Conservation (phyloP, 2,888 invertebrate species). For the Danaus chrysippus region DNA sequence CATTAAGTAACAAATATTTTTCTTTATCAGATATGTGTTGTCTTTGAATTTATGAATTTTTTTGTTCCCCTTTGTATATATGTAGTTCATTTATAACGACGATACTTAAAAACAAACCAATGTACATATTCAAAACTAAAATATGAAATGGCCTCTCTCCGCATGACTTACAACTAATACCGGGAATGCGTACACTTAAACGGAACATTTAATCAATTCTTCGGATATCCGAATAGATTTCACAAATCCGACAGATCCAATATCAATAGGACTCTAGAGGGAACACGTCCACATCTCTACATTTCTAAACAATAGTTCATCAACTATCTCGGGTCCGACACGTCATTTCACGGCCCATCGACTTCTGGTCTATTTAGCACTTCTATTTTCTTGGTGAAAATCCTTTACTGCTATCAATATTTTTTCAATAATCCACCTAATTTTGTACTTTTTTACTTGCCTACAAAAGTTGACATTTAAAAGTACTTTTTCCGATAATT, state of each 20-base stretch:
- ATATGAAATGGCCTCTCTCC: background rate
- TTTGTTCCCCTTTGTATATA: too few relatives aligned
- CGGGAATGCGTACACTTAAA: constrained; percentile 23
- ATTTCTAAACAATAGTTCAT: constrained; percentile 63
- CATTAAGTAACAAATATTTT: background rate
- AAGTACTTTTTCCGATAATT: background rate
- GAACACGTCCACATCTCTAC: constrained; percentile 39
- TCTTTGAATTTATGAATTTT: too few relatives aligned
- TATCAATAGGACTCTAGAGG: constrained; percentile 31
- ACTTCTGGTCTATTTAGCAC: constrained; percentile 60
- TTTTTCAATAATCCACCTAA: background rate
- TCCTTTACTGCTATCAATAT: background rate
- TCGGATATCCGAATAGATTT: constrained; percentile 27
- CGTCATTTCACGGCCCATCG: constrained; percentile 62
- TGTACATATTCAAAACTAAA: too few relatives aligned
- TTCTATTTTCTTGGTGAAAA: constrained; percentile 51
- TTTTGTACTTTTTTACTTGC: background rate
- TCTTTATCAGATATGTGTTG: background rate
- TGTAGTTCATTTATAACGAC: too few relatives aligned
- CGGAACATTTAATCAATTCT: constrained; percentile 33
- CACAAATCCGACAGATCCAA: constrained; percentile 42
- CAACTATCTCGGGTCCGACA: constrained; percentile 51
- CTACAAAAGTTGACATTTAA: background rate
- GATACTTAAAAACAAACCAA: too few relatives aligned
- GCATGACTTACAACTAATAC: background rate